Conservation (phyloP, 2,888 invertebrate species). For the Heliconius charithonia region DNA sequence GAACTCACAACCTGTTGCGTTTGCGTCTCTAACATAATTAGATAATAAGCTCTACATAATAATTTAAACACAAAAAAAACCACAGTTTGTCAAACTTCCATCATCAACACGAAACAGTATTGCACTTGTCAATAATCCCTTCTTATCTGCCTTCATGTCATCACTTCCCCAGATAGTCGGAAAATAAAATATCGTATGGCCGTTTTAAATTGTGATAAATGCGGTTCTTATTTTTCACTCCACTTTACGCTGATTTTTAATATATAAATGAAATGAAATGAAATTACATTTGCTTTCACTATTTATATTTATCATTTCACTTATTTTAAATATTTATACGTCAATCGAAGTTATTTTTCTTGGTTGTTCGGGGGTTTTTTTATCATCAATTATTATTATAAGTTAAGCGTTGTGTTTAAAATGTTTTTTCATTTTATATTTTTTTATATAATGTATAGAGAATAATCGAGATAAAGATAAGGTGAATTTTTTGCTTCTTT, state of each 20-base stretch:
- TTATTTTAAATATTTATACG: conserved; percentile 5
- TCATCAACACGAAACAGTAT: conserved; percentile 20
- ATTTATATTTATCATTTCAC: conserved; percentile 6
- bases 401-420: not conserved
- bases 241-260: conserved; percentile 32
- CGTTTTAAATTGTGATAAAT: conserved; percentile 35
- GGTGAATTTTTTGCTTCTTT: too few relatives aligned
- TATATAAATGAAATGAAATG: conserved; percentile 32
- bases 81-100: not conserved
- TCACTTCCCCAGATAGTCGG: conserved; percentile 40
- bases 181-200: conserved; percentile 33
- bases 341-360: conserved; percentile 1
- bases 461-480: too few relatives aligned
- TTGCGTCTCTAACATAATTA: not conserved
- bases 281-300: conserved; percentile 27
- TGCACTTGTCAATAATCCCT: conserved; percentile 31
- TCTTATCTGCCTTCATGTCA: conserved; percentile 39
- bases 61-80: conserved; percentile 2
- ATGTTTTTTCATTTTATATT: not conserved
- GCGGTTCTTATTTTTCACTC: conserved; percentile 28
- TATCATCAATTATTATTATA: not conserved
- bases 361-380: conserved; percentile 1
- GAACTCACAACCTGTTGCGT: too few relatives aligned
- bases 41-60: not conserved
- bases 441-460: not conserved